phyloP scores from a whole-genome alignment of 1,140 invertebrate genomes.

The Zaprionus lachaisei region DNA sequence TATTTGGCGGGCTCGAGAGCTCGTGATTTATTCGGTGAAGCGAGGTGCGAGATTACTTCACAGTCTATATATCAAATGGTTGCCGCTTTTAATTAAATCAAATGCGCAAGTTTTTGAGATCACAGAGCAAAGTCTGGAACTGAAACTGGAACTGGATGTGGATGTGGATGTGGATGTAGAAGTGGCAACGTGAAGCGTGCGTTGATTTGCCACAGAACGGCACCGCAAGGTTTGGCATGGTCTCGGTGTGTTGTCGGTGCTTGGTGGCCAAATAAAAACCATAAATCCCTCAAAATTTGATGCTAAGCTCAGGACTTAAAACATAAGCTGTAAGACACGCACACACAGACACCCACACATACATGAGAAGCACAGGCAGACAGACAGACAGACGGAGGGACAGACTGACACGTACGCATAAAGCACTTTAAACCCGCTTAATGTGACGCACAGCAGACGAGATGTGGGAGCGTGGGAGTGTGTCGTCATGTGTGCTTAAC shows the following conservation, averaged over 20 bases:
- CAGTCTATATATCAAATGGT: slow-evolving; percentile 17
- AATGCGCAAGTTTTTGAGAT: slow-evolving; percentile 17
- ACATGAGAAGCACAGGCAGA: background rate
- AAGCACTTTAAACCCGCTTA: slow-evolving; percentile 55
- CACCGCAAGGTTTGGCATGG: slow-evolving; percentile 33
- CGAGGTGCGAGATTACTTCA: slow-evolving; percentile 32
- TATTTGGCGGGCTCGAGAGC: slow-evolving; percentile 21
- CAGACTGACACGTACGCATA: slow-evolving; percentile 38
- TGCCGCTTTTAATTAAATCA: slow-evolving; percentile 37
- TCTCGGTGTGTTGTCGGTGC: background rate
- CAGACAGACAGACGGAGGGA: slow-evolving; percentile 8
- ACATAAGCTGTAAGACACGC: slow-evolving; percentile 52
- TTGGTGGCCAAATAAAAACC: slow-evolving; percentile 56
- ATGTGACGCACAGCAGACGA: slow-evolving; percentile 52
- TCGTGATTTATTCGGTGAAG: slow-evolving; percentile 67
- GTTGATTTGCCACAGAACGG: slow-evolving; percentile 37
- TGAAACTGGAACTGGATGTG: background rate
- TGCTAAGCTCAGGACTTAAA: slow-evolving; percentile 72
- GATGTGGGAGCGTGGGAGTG: slow-evolving; percentile 38
- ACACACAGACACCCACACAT: slow-evolving; percentile 18
- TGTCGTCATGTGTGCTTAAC: slow-evolving; percentile 56
- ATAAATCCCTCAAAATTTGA: slow-evolving; percentile 76
- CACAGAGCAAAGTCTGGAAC: background rate
- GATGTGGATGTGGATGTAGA: background rate
- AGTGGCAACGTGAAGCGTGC: background rate